A percentile compares a stretch with the other conserved stretches of the same genome.
phyloP scores from a whole-genome alignment of 2,888 invertebrate species.

The Eumacrocentrus americanus region DNA sequence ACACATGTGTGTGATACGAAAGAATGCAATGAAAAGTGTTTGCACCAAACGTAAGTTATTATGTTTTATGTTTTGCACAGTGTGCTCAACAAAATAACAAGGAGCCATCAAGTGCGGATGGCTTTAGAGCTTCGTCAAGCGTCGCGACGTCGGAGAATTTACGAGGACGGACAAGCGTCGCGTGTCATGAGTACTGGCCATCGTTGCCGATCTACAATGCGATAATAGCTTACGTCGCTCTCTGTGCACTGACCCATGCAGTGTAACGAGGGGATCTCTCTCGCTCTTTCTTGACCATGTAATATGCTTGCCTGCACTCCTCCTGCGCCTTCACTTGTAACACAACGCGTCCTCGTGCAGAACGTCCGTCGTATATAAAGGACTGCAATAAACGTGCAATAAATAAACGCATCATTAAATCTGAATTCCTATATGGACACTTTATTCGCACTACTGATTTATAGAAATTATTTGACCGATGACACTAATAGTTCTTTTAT shows the following conservation, averaged over 20 bases:
- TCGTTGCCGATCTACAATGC: slow-evolving; percentile 32
- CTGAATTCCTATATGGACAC: not conserved
- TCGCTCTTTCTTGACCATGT: slow-evolving; percentile 3
- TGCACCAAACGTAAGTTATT: too few species aligned
- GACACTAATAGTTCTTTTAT: too few species aligned
- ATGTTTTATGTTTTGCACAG: too few species aligned
- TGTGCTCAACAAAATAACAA: not conserved
- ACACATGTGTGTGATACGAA: not conserved
- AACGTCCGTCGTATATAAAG: not conserved
- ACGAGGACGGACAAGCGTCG: slow-evolving; percentile 39
- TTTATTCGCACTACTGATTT: too few species aligned
- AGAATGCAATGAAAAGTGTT: too few species aligned
- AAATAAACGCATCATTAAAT: not conserved
- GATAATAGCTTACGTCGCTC: slow-evolving; percentile 38
- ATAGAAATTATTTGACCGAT: too few species aligned
- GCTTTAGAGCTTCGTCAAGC: not conserved
- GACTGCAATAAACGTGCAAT: not conserved
- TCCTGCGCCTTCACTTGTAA: not conserved
- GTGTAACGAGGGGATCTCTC: slow-evolving; percentile 30
- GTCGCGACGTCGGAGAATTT: slow-evolving; percentile 31
- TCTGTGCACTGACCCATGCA: slow-evolving; percentile 42
- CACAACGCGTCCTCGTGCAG: not conserved
- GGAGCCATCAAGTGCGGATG: not conserved
- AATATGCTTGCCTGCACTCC: not conserved
- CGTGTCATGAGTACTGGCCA: slow-evolving; percentile 32